Evolutionary conservation across 2,888 invertebrate genomes (phyloP), one percentile per base, ranked within the genome.

Genomic region (Sarcophaga subvicina): DNA sequence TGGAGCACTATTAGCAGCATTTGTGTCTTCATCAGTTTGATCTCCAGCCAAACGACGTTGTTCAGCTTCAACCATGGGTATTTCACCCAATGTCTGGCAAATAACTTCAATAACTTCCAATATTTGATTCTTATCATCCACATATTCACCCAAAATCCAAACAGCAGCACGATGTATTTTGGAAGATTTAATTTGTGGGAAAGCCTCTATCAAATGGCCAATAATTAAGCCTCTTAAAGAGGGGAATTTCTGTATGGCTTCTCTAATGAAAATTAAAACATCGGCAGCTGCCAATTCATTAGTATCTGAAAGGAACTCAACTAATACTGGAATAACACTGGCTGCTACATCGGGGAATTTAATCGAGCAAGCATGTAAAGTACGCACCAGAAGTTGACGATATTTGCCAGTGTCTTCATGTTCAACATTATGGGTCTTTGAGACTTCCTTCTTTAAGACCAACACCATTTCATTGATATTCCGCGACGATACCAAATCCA

Each of bases 121-220:
- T 62, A 98, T 98, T 88, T 98, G 97, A 25, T 95, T 95, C 45
- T 95, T 94, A 0, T 95, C 95, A 83, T 96, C 96, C 2, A 98
- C 98, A 93, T 98, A 99, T 94, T 99, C 99, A 6, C 99, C 99
- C 84, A 99, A 94, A 91, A 99, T 98, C 99, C 99, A 99, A 80
- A 99, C 94, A 2, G 99, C 98, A 1, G 98, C 97, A 86, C 99
- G 96, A 90, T 98, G 98, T 47, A 98, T 97, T 94, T 97, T 97
- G 4, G 97, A 96, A n/a, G 97, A 97, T 90, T 97, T 96, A 90
- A 99, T 98, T 85, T 96, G 95, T 0, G 96, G 95, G 91, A 99
- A 97, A 3, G 97, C 96, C 93, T 99, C 97, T 54, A 93, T 91
- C 37, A 93, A 87, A 90, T 96, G 96, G 94, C 97, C 96, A 88